Percentiles rank a stretch among this genome's conserved stretches.
Evolutionary conservation across 2,888 invertebrate species (phyloP).

Genomic region (Bembecia ichneumoniformis): DNA sequence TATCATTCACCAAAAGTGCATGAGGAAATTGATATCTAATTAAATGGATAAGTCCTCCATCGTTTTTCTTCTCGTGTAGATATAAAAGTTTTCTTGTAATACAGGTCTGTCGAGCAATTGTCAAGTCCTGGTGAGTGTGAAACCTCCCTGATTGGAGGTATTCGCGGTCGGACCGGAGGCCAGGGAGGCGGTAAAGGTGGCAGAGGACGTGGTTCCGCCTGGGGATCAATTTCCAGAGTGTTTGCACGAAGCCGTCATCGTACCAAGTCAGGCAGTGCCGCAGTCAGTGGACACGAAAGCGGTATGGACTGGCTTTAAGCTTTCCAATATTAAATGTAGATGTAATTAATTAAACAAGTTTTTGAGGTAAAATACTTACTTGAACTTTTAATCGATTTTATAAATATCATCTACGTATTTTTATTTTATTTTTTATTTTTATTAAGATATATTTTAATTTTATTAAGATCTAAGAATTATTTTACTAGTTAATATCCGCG

Average conservation of each 20-base stretch:
- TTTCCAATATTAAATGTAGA: neutral
- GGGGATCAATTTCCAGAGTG: slow-evolving; percentile 93
- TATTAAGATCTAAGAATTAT: too few species aligned
- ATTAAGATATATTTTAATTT: too few species aligned
- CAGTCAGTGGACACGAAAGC: slow-evolving; percentile 77
- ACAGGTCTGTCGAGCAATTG: slow-evolving; percentile 85
- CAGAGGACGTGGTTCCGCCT: slow-evolving; percentile 80
- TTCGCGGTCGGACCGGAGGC: slow-evolving; percentile 44
- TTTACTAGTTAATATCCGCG: too few species aligned
- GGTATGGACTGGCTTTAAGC: slow-evolving; percentile 41
- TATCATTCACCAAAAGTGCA: too few species aligned
- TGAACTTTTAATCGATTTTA: too few species aligned
- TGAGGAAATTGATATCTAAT: too few species aligned
- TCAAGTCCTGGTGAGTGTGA: slow-evolving; percentile 83
- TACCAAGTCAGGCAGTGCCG: slow-evolving; percentile 78
- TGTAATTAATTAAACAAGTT: too few species aligned
- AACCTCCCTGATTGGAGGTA: slow-evolving; percentile 66
- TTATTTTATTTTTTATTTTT: too few species aligned
- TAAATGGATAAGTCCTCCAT: too few species aligned
- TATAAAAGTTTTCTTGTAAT: too few species aligned
- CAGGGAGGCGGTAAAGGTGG: slow-evolving; percentile 43
- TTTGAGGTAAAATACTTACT: neutral
- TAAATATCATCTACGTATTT: too few species aligned
- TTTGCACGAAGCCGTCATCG: slow-evolving; percentile 89
- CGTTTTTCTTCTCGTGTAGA: too few species aligned